phyloP scores from a whole-genome alignment of 35 echinoderm and acorn worm genomes.

The Apostichopus californicus region DNA sequence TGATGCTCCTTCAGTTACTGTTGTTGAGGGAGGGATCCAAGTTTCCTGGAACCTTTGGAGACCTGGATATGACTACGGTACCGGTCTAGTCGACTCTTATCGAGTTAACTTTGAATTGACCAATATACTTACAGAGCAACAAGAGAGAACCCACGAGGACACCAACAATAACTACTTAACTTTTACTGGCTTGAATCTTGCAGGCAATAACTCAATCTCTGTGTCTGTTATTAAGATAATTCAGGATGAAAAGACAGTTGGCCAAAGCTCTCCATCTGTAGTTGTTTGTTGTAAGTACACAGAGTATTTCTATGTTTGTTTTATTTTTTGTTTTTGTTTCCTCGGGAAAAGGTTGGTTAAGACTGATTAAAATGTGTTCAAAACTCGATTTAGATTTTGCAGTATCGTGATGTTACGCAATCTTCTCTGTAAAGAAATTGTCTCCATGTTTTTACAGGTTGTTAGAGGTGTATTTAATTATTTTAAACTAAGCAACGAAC shows the following conservation, averaged over 20 bases:
- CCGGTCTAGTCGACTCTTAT: neutral
- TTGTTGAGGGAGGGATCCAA: neutral
- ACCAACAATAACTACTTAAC: neutral
- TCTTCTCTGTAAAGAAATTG: too few relatives aligned
- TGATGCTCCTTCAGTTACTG: neutral
- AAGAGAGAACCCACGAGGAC: neutral
- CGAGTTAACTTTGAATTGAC: neutral
- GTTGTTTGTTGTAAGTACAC: too few relatives aligned
- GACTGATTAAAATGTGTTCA: too few relatives aligned
- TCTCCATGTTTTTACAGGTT: too few relatives aligned
- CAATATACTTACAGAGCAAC: neutral
- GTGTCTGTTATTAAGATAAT: neutral
- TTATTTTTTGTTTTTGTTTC: too few relatives aligned
- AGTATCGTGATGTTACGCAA: too few relatives aligned
- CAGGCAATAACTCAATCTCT: neutral
- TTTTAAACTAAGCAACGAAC: too few relatives aligned
- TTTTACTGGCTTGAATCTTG: neutral
- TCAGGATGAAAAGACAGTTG: neutral
- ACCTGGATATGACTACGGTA: conserved; percentile 8
- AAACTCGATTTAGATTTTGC: too few relatives aligned
- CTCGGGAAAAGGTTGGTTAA: too few relatives aligned
- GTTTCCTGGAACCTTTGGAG: neutral
- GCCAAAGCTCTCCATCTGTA: neutral
- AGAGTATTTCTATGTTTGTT: too few relatives aligned
- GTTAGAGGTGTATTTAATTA: too few relatives aligned